Percentiles rank a stretch among this genome's conserved stretches.
phyloP scores from a whole-genome alignment of 1,140 invertebrate species.

The Calliphora vicina region DNA sequence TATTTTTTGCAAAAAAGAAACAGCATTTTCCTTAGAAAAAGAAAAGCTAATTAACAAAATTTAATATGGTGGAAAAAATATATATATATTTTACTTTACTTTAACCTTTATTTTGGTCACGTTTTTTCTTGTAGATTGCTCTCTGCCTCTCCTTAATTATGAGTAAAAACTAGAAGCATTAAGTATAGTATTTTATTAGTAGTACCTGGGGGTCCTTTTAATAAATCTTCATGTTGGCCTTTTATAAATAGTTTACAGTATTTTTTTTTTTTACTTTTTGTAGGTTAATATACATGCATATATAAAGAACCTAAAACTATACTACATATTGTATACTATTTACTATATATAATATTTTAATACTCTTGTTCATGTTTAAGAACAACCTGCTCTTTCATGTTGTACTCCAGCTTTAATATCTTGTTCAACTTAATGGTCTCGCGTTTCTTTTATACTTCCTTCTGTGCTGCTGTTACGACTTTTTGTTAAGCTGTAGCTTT shows the following conservation, averaged over 20 bases:
- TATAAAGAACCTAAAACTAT: background rate
- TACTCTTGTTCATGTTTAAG: background rate
- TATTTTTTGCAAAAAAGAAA: background rate
- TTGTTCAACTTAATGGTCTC: background rate
- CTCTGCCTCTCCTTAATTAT: background rate
- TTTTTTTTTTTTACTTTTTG: background rate
- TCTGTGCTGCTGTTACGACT: background rate
- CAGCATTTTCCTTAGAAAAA: background rate
- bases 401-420: background rate
- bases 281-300: background rate
- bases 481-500: too few relatives aligned
- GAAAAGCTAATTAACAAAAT: background rate
- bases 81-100: background rate
- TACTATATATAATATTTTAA: background rate
- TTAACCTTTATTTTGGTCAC: conserved; percentile 15
- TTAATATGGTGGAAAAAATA: background rate
- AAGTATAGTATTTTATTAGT: background rate
- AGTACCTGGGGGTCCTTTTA: conserved; percentile 24
- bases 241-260: background rate
- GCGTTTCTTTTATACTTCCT: background rate
- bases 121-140: background rate
- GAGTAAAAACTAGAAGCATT: background rate
- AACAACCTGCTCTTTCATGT: background rate
- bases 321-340: background rate
- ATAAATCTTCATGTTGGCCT: conserved; percentile 25